Percentiles rank a stretch among this genome's conserved stretches.
These are phyloP conservation scores for Trichopoda pennipes DNA, from an alignment of 2,888 invertebrate species.

Conservation along the genomic window DNA sequence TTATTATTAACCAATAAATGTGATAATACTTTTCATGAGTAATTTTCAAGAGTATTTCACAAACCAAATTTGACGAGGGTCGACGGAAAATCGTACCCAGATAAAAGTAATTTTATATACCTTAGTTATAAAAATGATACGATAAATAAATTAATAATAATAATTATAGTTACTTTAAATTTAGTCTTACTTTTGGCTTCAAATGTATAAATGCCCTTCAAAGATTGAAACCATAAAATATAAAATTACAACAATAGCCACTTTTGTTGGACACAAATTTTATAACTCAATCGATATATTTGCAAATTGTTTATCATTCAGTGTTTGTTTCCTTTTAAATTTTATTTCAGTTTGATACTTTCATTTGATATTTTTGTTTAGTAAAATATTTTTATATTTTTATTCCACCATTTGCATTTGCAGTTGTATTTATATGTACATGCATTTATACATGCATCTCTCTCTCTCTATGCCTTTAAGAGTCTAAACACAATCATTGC, in stretches of 20 bases:
- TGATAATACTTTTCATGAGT: too few species aligned
- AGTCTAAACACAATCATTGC: too few species aligned
- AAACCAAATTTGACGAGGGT: too few species aligned
- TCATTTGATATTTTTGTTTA: conserved; percentile 16
- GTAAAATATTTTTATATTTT: neutral
- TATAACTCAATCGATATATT: conserved; percentile 11
- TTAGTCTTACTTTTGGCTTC: too few species aligned
- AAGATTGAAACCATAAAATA: neutral
- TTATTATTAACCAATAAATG: too few species aligned
- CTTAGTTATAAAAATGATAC: too few species aligned
- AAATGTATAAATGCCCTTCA: neutral
- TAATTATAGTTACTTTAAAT: too few species aligned
- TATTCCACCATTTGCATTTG: conserved; percentile 45
- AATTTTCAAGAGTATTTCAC: too few species aligned
- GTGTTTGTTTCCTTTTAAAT: conserved; percentile 35
- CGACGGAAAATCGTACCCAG: too few species aligned
- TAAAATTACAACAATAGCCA: neutral
- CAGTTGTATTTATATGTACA: conserved; percentile 41
- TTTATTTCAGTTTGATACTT: conserved; percentile 38
- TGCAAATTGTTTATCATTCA: conserved; percentile 45
- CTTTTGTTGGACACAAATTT: neutral
- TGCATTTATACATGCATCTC: conserved; percentile 30
- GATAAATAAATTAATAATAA: too few species aligned
- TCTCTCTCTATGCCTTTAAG: conserved; percentile 39
- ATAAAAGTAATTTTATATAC: too few species aligned